Base-by-base conservation (phyloP, 2,797 vertebrate genomes). In the Enteromius trimaculatus region DNA sequence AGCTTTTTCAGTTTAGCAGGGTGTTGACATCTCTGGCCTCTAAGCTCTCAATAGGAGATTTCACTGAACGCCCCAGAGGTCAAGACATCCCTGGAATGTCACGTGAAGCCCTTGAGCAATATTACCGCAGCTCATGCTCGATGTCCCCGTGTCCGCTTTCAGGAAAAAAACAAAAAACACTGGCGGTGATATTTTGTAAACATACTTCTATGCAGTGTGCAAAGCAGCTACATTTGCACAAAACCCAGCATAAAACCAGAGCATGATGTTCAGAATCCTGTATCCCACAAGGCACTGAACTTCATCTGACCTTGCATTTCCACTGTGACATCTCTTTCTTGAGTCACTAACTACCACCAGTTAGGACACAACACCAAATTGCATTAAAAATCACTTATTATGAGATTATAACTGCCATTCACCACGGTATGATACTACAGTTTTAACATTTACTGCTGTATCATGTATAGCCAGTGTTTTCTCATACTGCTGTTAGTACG, bases 61-160 rank as follows among this genome's bases (percentile, higher is more conserved):
- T 77, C 47, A 53, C 60, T 42, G 39, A 66, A 29, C 21, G 60
- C 21, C 42, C 19, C 23, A 65, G 10, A 76, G 44, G 44, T 76
- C 71, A 76, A 53, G 16, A 37, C 58, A 66, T 82, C 31, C 34
- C 29, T 88, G 78, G 44, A 79, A 79, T 68, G 80, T 89, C 90
- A 90, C 88, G 86, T 86, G 87, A 88, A 85, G 88, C 34, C 77
- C 31, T 76, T 51, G 42, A 71, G 85, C 79, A 31, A 83, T 62
- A 58, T 62, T 42, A 69, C 44, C 58, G 29, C 16, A 9, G n/a
- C 84, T 69, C 69, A 16, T 58, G 66, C 66, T 55, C 31, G 16
- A 29, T 26, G 29, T 1, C 9, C n/a, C 17, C 26, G 14, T 60
- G 44, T 82, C 14, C 19, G 42, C 42, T 7, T 29, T 42, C 29